Conservation (phyloP, 2,113 vertebrate genomes). For the Pteruthius melanotis region DNA sequence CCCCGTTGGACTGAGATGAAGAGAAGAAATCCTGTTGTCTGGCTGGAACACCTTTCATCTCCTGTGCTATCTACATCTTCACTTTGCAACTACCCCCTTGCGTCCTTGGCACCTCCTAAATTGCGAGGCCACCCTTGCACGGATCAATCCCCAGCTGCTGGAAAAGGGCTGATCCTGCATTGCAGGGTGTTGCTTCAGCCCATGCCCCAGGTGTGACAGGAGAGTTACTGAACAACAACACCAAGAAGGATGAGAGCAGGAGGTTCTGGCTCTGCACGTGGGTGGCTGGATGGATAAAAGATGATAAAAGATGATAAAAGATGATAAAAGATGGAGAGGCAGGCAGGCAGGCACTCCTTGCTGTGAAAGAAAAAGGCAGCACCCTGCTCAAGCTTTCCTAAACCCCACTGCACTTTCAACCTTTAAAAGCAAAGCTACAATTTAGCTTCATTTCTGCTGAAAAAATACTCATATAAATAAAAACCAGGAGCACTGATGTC, state of each 20-base stretch:
- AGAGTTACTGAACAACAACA: not conserved
- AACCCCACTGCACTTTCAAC: not conserved
- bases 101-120: not conserved
- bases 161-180: not conserved
- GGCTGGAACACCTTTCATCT: not conserved
- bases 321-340: not conserved
- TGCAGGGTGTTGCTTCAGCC: not conserved
- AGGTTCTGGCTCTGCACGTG: not conserved
- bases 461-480: slow-evolving; percentile 7
- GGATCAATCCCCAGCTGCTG: not conserved
- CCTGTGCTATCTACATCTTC: not conserved
- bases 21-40: not conserved
- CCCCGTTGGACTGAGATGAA: not conserved
- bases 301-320: not conserved
- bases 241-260: not conserved
- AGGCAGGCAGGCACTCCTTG: not conserved
- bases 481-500: slow-evolving; percentile 32
- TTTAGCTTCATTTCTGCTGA: not conserved
- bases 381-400: not conserved
- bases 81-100: not conserved
- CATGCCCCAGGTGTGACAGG: not conserved
- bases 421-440: not conserved
- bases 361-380: not conserved
- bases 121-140: not conserved
- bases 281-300: not conserved